Evolutionary conservation across 2,888 invertebrate genomes (phyloP).

Genomic region (Lasiommata megera): DNA sequence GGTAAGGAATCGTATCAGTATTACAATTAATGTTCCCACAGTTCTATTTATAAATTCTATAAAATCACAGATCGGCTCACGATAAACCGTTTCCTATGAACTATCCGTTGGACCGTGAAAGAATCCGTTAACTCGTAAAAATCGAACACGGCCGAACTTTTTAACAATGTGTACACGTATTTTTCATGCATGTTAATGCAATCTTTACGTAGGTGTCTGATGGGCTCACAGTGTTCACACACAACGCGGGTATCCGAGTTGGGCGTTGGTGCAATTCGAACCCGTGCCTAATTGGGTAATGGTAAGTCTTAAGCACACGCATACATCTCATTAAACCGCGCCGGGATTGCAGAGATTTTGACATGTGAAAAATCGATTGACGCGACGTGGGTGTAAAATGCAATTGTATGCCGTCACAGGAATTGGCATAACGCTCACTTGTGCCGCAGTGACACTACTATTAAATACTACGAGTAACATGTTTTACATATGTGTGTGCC

Average conservation of each 20-base stretch:
- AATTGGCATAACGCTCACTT: no score
- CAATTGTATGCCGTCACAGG: no score
- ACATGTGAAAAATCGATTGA: no score
- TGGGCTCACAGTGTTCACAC: constrained; percentile 15
- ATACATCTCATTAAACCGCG: no score
- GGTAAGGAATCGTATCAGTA: no score
- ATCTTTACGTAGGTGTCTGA: constrained; percentile 14
- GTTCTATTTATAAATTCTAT: constrained; percentile 16
- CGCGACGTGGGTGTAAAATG: no score
- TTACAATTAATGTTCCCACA: constrained; percentile 12
- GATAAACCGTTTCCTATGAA: constrained; percentile 24
- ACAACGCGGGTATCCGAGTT: constrained; percentile 2
- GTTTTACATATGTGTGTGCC: no score
- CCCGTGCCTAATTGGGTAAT: not conserved
- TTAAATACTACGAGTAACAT: no score
- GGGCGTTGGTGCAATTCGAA: constrained; percentile 4
- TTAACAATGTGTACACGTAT: constrained; percentile 27
- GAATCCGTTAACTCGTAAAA: constrained; percentile 28
- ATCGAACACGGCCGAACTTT: constrained; percentile 7
- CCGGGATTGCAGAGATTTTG: no score
- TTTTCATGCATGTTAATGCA: constrained; percentile 9
- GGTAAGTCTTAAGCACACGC: not conserved
- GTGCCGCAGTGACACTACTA: no score
- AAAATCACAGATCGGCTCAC: constrained; percentile 13
- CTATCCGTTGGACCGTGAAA: constrained; percentile 21